Evolutionary conservation across 1,140 invertebrate species (phyloP).

Genomic region (Polypedilum vanderplanki): DNA sequence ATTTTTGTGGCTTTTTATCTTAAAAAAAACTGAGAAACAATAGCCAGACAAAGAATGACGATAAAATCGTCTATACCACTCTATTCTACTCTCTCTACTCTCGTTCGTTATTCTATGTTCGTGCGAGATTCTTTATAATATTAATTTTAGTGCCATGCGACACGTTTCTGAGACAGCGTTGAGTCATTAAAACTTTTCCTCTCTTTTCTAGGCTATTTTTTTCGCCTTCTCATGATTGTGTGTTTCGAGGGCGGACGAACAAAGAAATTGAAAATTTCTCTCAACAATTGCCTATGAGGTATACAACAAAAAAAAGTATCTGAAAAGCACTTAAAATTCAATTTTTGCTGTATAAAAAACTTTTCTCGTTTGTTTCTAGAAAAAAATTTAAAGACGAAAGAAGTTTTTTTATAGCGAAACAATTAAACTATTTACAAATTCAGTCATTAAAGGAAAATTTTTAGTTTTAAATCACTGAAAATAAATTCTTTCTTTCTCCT

Average conservation of each 20-base stretch:
- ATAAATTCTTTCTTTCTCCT: background rate
- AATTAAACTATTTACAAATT: constrained; percentile 15
- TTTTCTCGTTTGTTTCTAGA: background rate
- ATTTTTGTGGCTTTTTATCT: background rate
- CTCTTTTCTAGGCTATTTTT: background rate
- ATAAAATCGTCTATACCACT: background rate
- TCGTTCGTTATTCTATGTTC: constrained; percentile 17
- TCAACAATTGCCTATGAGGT: background rate
- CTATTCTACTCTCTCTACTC: background rate
- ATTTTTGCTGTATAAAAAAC: constrained; percentile 9
- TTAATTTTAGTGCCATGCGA: constrained; percentile 17
- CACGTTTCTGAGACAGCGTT: constrained; percentile 16
- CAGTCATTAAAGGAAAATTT: background rate
- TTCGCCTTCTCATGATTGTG: background rate
- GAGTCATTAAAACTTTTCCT: constrained; percentile 9
- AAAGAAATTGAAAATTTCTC: background rate
- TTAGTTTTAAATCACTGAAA: background rate
- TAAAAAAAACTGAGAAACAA: background rate
- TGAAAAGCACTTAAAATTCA: constrained; percentile 7
- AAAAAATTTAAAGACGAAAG: background rate
- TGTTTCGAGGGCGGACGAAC: background rate
- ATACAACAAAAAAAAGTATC: background rate
- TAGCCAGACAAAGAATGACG: background rate
- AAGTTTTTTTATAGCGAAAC: background rate
- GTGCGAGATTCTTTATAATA: constrained; percentile 15